These are phyloP conservation scores for Habrosyne pyritoides DNA, from an alignment of 2,888 invertebrate genomes.

Conservation along the genomic window DNA sequence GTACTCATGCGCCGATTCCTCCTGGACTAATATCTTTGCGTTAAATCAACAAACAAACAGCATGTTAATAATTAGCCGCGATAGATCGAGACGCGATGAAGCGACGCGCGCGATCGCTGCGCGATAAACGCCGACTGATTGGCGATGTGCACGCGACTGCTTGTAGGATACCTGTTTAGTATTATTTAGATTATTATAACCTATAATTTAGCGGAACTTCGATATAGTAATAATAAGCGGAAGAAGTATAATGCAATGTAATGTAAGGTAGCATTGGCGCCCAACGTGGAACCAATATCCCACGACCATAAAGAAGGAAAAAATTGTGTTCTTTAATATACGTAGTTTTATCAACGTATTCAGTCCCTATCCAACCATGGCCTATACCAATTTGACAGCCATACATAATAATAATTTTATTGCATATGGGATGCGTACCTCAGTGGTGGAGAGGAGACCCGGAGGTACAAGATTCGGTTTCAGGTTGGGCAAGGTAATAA, in stretches of 20 bases:
- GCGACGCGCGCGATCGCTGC: slow-evolving; percentile 29
- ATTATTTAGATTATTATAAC: neutral
- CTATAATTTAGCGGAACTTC: slow-evolving; percentile 9
- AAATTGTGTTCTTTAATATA: no score
- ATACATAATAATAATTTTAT: no score
- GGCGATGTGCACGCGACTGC: slow-evolving; percentile 25
- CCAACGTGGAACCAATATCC: neutral
- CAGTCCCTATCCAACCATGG: no score
- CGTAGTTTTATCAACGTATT: no score
- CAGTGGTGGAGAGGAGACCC: no score
- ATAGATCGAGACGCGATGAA: slow-evolving; percentile 26
- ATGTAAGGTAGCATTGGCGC: slow-evolving; percentile 7
- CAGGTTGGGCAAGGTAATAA: no score
- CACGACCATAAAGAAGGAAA: neutral
- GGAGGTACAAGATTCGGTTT: no score
- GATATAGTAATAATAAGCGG: slow-evolving; percentile 7
- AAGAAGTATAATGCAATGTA: no score
- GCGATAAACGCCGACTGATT: slow-evolving; percentile 23
- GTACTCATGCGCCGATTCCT: no score
- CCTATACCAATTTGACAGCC: no score
- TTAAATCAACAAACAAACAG: slow-evolving; percentile 13
- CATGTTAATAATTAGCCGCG: slow-evolving; percentile 10
- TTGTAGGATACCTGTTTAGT: slow-evolving; percentile 5
- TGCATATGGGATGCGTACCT: no score
- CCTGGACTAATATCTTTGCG: neutral